Evolutionary conservation across 1,140 invertebrate species (phyloP).

Genomic region (Euura lappo): DNA sequence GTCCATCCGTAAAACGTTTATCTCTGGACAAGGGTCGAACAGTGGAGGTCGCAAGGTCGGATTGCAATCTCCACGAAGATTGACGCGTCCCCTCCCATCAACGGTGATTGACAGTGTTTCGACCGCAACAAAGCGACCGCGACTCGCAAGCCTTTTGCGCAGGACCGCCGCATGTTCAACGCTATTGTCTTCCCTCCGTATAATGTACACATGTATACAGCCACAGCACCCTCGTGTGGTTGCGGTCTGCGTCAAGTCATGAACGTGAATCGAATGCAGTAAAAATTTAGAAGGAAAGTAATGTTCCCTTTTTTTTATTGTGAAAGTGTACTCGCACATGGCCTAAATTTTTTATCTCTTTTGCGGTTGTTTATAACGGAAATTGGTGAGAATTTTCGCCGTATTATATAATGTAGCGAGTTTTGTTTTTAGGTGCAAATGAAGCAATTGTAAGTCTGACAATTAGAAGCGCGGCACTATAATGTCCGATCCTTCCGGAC

Average conservation of each 20-base stretch:
- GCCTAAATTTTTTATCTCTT: too few relatives aligned
- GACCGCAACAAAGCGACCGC: slow-evolving; percentile 58
- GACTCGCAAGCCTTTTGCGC: slow-evolving; percentile 45
- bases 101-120: slow-evolving; percentile 57
- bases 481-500: background rate
- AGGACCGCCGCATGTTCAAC: slow-evolving; percentile 18
- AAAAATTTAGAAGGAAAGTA: background rate
- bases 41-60: slow-evolving; percentile 45
- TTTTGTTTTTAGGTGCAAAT: background rate
- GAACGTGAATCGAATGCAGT: background rate
- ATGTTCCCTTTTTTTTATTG: too few relatives aligned
- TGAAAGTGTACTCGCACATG: too few relatives aligned
- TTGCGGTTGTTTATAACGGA: too few relatives aligned
- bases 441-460: background rate
- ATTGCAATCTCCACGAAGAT: slow-evolving; percentile 38
- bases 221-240: background rate
- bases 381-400: background rate
- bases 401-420: background rate
- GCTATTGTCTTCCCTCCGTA: slow-evolving; percentile 20
- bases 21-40: slow-evolving; percentile 17
- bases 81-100: slow-evolving; percentile 60
- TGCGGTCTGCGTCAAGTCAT: background rate
- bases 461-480: background rate
- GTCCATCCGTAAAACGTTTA: background rate
- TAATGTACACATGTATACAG: background rate